Percentiles rank a stretch among this genome's conserved stretches.
These are phyloP conservation scores for Ceryle rudis DNA, from an alignment of 2,797 vertebrate species.

Conservation along the genomic window DNA sequence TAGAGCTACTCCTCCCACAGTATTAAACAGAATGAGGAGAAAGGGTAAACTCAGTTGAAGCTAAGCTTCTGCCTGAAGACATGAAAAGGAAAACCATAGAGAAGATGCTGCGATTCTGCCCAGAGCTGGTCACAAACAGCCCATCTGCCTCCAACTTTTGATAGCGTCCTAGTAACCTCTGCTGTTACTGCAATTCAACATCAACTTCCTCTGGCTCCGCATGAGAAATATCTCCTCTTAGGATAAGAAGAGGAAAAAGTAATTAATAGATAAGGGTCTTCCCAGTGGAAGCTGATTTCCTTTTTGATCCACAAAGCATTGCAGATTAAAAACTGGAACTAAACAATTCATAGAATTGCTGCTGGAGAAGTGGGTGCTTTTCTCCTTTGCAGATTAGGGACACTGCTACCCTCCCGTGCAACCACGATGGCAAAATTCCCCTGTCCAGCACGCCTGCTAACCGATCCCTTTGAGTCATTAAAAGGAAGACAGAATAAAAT, in stretches of 20 bases:
- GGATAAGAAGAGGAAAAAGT: background rate
- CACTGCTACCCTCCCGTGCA: background rate
- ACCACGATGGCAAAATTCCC: background rate
- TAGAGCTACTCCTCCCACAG: background rate
- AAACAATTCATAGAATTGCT: background rate
- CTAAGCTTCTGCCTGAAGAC: background rate
- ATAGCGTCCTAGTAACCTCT: background rate
- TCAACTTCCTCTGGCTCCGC: background rate
- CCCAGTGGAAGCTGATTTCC: background rate
- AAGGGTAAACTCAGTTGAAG: background rate
- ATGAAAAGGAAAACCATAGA: background rate
- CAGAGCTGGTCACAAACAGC: background rate
- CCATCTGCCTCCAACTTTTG: background rate
- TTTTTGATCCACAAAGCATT: background rate
- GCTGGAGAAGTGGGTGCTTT: background rate
- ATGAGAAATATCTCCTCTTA: background rate
- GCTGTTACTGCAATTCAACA: background rate
- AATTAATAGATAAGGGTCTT: slow-evolving; percentile 59
- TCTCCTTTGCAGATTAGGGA: background rate
- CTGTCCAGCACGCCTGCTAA: background rate
- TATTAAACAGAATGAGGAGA: background rate
- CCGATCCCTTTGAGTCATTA: background rate
- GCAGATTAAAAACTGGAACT: background rate
- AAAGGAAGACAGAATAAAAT: background rate
- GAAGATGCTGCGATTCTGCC: background rate